Percentiles rank a stretch among this genome's conserved stretches.
Conservation (phyloP, 2,797 vertebrate genomes). For the Intellagama lesueurii region DNA sequence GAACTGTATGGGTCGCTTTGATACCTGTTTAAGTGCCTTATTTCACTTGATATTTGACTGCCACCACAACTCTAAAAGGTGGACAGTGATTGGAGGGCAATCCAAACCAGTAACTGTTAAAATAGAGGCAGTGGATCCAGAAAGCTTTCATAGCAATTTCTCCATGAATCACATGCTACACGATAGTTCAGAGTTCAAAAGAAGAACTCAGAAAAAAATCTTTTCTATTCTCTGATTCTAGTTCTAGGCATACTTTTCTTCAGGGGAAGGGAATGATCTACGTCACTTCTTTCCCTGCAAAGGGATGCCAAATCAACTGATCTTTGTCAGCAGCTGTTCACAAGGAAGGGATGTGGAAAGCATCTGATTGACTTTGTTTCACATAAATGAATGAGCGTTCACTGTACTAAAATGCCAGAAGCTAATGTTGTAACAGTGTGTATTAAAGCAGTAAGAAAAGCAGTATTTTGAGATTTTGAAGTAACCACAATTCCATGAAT, state of each 20-base stretch:
- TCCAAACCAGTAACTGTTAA: not conserved
- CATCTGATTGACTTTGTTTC: not conserved
- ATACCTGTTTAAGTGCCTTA: not conserved
- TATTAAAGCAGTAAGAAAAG: not conserved
- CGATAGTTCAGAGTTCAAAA: not conserved
- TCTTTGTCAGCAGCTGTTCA: constrained; percentile 34
- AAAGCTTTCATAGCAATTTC: not conserved
- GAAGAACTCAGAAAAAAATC: constrained; percentile 22
- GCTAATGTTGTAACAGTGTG: not conserved
- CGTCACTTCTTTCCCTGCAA: not conserved
- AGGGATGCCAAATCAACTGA: constrained; percentile 35
- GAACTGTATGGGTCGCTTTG: not conserved
- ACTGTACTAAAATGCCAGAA: not conserved
- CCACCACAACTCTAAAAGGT: not conserved
- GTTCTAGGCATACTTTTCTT: not conserved
- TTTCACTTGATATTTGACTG: not conserved
- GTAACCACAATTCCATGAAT: not conserved
- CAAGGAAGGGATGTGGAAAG: constrained; percentile 8
- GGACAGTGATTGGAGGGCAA: not conserved
- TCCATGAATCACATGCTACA: not conserved
- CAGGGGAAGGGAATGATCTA: not conserved
- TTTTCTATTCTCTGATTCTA: constrained; percentile 17
- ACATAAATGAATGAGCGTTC: not conserved
- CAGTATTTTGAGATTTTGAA: not conserved
- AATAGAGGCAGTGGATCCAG: not conserved